Evolutionary conservation across 1,140 invertebrate species (phyloP).

Genomic region (Drosophila mauritiana): DNA sequence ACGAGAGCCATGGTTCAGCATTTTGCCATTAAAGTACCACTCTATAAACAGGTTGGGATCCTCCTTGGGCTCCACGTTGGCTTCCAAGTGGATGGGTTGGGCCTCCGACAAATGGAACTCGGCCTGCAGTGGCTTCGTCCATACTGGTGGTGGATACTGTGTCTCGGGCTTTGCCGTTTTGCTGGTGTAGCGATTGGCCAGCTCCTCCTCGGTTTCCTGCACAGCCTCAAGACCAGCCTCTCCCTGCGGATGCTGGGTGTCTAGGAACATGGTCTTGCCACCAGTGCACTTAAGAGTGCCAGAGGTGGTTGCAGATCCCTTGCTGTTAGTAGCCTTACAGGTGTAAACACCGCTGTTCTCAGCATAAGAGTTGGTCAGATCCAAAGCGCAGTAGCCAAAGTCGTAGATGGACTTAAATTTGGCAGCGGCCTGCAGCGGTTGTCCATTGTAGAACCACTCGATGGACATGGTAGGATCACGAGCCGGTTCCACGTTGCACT

Average conservation of each 20-base stretch:
- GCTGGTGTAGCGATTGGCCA: constrained; percentile 88
- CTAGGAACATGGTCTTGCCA: constrained; percentile 91
- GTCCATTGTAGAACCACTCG: constrained; percentile 95
- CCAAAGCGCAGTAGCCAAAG: constrained; percentile 94
- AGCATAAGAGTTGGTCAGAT: constrained; percentile 92
- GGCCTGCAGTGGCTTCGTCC: constrained; percentile 92
- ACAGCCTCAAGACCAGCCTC: constrained; percentile 93
- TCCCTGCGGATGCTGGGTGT: constrained; percentile 96
- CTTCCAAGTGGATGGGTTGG: constrained; percentile 95
- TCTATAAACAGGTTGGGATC: constrained; percentile 98
- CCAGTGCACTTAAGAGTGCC: constrained; percentile 93
- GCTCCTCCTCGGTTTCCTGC: constrained; percentile 92
- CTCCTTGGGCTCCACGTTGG: constrained; percentile 96
- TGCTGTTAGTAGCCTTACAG: constrained; percentile 95
- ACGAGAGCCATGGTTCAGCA: constrained; percentile 92
- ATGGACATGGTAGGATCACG: constrained; percentile 97
- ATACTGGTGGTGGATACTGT: constrained; percentile 94
- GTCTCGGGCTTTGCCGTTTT: constrained; percentile 89
- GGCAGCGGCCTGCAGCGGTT: constrained; percentile 91
- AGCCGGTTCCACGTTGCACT: constrained; percentile 96
- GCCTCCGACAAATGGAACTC: constrained; percentile 95
- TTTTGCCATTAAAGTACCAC: constrained; percentile 97
- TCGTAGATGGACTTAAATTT: constrained; percentile 94
- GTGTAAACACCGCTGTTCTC: constrained; percentile 96
- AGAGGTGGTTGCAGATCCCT: constrained; percentile 94